Conservation (phyloP, 2,113 vertebrate genomes). For the Platanista minor region DNA sequence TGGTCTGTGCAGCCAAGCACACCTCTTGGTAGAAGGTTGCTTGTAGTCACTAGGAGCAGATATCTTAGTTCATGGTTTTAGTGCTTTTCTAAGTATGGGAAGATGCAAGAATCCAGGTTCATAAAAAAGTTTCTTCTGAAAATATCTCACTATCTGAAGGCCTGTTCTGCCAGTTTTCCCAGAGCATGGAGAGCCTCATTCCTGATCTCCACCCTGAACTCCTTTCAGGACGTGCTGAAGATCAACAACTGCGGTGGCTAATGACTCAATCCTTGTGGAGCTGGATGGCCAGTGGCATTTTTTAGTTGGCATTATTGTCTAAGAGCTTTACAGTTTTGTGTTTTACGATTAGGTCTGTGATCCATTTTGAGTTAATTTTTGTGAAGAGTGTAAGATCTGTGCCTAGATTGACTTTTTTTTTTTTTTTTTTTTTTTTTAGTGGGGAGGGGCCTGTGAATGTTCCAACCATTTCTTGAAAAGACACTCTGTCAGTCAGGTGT, state of each 20-base stretch:
- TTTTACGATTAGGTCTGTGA: not conserved
- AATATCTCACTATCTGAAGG: not conserved
- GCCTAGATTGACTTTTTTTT: too few species aligned
- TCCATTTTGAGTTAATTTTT: not conserved
- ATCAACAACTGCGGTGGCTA: not conserved
- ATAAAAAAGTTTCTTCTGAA: not conserved
- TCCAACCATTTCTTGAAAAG: not conserved
- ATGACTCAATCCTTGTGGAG: not conserved
- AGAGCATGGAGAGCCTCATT: not conserved
- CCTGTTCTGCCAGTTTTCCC: not conserved
- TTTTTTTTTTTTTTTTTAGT: not conserved
- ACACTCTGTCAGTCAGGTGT: not conserved
- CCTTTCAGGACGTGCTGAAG: not conserved
- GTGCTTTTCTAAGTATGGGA: not conserved
- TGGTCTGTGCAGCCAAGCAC: not conserved
- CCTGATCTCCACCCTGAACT: not conserved
- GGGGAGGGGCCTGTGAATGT: not conserved
- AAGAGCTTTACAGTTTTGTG: not conserved
- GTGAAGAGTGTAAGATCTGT: not conserved
- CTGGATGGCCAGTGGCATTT: not conserved
- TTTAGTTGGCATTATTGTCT: not conserved
- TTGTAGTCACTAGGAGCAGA: not conserved
- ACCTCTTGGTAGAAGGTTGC: not conserved
- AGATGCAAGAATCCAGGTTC: not conserved
- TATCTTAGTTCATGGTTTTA: not conserved